These are phyloP conservation scores for Pseudocheirus occidentalis DNA, from an alignment of 2,797 vertebrate species.

Conservation along the genomic window DNA sequence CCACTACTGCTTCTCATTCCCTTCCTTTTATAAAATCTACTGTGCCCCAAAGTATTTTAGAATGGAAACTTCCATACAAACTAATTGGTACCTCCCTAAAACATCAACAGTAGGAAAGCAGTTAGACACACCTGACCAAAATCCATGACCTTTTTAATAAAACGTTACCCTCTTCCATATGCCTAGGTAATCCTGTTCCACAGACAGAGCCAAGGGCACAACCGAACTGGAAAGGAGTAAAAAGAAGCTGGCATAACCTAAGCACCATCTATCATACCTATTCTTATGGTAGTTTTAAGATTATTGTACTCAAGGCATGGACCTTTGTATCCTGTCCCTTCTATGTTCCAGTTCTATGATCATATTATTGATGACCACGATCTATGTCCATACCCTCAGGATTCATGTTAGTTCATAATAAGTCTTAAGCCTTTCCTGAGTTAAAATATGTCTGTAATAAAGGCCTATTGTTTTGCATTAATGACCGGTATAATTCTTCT, in stretches of 20 bases:
- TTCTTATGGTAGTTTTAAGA: too few species aligned
- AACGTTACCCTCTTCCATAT: background rate
- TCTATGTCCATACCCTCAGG: too few species aligned
- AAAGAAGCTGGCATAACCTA: background rate
- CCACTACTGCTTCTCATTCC: background rate
- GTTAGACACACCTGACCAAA: background rate
- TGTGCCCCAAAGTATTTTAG: background rate
- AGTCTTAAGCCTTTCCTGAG: too few species aligned
- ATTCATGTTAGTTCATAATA: too few species aligned
- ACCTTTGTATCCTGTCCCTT: too few species aligned
- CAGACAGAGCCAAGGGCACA: background rate
- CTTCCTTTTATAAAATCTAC: background rate
- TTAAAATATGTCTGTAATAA: too few species aligned
- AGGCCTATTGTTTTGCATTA: too few species aligned
- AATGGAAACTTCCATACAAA: background rate
- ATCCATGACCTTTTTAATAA: background rate
- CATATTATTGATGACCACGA: too few species aligned
- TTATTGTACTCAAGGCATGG: too few species aligned
- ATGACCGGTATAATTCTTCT: too few species aligned
- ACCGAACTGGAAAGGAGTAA: background rate
- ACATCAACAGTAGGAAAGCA: background rate
- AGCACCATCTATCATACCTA: too few species aligned
- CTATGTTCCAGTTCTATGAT: too few species aligned
- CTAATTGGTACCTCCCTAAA: background rate
- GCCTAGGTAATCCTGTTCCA: background rate